Percentiles rank a stretch among this genome's conserved stretches.
phyloP scores from a whole-genome alignment of 2,797 vertebrate genomes.

The Amblyopsis hoosieri region DNA sequence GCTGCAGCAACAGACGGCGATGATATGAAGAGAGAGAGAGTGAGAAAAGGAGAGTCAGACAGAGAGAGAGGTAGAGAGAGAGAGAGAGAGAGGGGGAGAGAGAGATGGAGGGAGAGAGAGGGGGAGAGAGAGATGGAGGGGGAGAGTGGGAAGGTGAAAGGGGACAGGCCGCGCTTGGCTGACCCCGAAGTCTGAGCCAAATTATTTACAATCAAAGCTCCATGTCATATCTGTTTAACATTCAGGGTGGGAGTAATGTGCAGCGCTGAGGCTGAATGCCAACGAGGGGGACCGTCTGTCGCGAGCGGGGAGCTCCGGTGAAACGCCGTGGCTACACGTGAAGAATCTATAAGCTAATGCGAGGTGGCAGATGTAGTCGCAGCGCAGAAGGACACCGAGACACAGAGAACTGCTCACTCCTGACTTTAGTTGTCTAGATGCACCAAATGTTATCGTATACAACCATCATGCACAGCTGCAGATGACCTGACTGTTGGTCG shows the following conservation, averaged over 20 bases:
- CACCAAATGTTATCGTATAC: conserved; percentile 58
- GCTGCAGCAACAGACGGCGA: conserved; percentile 25
- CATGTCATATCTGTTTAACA: conserved; percentile 76
- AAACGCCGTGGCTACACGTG: conserved; percentile 40
- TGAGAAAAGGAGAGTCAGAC: too few relatives aligned
- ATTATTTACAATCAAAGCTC: conserved; percentile 79
- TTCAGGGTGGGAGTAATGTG: conserved; percentile 62
- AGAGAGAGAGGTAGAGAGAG: not conserved
- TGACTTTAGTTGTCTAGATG: conserved; percentile 70
- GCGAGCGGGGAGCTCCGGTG: conserved; percentile 19
- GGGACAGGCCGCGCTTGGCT: conserved; percentile 59
- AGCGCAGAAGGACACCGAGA: conserved; percentile 33
- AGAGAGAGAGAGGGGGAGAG: conserved; percentile 72
- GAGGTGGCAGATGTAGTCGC: conserved; percentile 60
- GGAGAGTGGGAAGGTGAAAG: conserved; percentile 75
- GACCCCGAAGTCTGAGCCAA: conserved; percentile 70
- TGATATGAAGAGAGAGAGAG: not conserved
- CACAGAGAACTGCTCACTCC: conserved; percentile 30
- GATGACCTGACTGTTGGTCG: conserved; percentile 5
- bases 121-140: conserved; percentile 56
- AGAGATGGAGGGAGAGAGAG: conserved; percentile 76
- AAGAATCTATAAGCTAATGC: conserved; percentile 51
- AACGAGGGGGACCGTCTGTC: conserved; percentile 54
- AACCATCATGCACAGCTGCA: conserved; percentile 16
- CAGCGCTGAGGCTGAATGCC: conserved; percentile 64